Evolutionary conservation across 1,140 invertebrate species (phyloP).

Genomic region (Pseudobourletiella spinata): DNA sequence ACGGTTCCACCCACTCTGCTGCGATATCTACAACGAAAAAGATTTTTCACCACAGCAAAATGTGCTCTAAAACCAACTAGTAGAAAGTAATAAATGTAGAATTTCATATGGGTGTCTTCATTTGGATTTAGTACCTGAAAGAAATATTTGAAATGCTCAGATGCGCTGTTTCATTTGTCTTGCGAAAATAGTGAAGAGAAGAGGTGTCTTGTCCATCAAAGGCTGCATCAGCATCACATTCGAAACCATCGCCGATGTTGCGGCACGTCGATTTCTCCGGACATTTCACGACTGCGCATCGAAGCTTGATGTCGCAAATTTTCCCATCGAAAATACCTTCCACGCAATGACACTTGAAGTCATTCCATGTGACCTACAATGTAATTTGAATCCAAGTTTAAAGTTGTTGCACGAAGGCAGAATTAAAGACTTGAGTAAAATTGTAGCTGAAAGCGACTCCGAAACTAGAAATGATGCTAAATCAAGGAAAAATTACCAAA

Average conservation of each 20-base stretch:
- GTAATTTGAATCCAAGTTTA: too few species aligned
- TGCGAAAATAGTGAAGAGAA: slow-evolving; percentile 33
- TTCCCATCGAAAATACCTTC: slow-evolving; percentile 78
- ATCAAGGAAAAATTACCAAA: too few species aligned
- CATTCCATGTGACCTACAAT: slow-evolving; percentile 72
- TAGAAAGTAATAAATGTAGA: too few species aligned
- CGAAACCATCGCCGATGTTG: slow-evolving; percentile 76
- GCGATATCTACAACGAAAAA: too few species aligned
- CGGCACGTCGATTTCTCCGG: slow-evolving; percentile 68
- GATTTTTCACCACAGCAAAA: not conserved
- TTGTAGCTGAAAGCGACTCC: too few species aligned
- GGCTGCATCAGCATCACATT: slow-evolving; percentile 82
- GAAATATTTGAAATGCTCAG: slow-evolving; percentile 20
- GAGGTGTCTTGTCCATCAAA: slow-evolving; percentile 56
- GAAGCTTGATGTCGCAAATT: slow-evolving; percentile 77
- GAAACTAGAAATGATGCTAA: too few species aligned
- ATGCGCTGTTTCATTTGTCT: slow-evolving; percentile 15
- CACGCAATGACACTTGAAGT: slow-evolving; percentile 68
- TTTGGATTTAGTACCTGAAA: too few species aligned
- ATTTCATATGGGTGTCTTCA: too few species aligned
- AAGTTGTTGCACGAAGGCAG: too few species aligned
- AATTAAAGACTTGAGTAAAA: too few species aligned
- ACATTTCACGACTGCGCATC: slow-evolving; percentile 75
- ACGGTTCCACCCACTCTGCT: slow-evolving; percentile 25
- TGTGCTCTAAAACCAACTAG: not conserved